Conservation (phyloP, 2,113 vertebrate genomes). For the Syngnathoides biaculeatus region DNA sequence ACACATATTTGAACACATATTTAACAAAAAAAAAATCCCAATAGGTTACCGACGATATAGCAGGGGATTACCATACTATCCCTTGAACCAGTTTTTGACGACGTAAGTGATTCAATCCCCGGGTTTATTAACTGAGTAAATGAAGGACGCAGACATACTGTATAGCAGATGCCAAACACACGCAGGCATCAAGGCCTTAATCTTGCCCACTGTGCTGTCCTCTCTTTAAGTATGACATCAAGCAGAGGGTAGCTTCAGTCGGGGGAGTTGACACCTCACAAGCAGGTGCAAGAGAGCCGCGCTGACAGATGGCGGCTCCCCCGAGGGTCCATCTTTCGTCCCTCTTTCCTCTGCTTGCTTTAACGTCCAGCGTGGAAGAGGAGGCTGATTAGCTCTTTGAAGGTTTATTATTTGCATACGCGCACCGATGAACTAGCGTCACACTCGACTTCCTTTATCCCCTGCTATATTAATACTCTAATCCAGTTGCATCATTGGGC, state of each 20-base stretch:
- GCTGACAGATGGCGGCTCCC: conserved; percentile 53
- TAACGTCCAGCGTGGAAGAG: conserved; percentile 26
- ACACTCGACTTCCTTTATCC: conserved; percentile 44
- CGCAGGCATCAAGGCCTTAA: conserved; percentile 15
- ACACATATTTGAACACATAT: not conserved
- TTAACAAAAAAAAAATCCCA: not conserved
- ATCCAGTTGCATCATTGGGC: conserved; percentile 59
- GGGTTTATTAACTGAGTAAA: conserved; percentile 15
- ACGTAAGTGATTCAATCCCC: conserved; percentile 4
- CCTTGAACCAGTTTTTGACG: not conserved
- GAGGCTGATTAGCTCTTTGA: conserved; percentile 31
- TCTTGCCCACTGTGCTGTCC: conserved; percentile 14
- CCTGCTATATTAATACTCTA: conserved; percentile 46
- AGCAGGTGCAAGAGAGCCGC: conserved; percentile 39
- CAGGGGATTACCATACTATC: not conserved
- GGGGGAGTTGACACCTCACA: conserved; percentile 36
- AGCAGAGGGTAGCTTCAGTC: conserved; percentile 36
- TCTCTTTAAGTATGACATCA: conserved; percentile 46
- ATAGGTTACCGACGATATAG: not conserved
- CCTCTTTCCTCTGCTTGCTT: conserved; percentile 28
- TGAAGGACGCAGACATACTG: conserved; percentile 5
- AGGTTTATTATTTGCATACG: not conserved
- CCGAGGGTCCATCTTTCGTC: conserved; percentile 24
- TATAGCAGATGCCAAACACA: conserved; percentile 16
- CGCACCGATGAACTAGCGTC: conserved; percentile 23